These are phyloP conservation scores for Scopus umbretta DNA, from an alignment of 2,113 vertebrate species.

Conservation along the genomic window DNA sequence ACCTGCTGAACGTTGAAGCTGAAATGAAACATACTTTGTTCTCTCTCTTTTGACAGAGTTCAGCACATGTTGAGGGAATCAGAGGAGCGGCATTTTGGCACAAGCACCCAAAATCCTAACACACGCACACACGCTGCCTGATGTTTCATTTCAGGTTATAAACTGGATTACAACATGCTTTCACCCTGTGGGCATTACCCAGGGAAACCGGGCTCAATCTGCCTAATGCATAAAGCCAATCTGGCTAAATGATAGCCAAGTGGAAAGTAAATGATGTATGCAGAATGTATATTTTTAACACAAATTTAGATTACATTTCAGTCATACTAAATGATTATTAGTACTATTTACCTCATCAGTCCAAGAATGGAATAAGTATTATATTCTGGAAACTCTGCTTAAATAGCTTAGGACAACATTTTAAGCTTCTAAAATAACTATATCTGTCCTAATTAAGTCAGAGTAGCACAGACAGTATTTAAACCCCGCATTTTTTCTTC, in stretches of 20 bases:
- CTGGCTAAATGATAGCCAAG: background rate
- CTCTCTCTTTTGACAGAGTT: background rate
- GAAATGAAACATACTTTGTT: background rate
- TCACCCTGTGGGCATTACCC: background rate
- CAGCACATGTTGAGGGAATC: background rate
- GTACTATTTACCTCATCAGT: background rate
- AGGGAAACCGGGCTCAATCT: conserved; percentile 15
- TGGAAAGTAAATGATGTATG: background rate
- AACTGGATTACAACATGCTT: conserved; percentile 50
- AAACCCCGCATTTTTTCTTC: background rate
- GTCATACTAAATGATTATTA: background rate
- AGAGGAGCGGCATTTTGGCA: background rate
- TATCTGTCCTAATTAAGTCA: background rate
- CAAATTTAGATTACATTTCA: background rate
- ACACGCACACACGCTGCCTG: background rate
- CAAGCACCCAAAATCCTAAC: background rate
- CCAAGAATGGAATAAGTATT: background rate
- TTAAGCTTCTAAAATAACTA: background rate
- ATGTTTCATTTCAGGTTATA: conserved; percentile 30
- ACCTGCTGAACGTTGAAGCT: background rate
- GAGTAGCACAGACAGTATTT: background rate
- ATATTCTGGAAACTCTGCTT: background rate
- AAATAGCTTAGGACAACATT: background rate
- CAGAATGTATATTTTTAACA: background rate
- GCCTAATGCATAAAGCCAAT: background rate